Evolutionary conservation across 2,113 vertebrate species (phyloP).

Genomic region (Corythoichthys intestinalis): DNA sequence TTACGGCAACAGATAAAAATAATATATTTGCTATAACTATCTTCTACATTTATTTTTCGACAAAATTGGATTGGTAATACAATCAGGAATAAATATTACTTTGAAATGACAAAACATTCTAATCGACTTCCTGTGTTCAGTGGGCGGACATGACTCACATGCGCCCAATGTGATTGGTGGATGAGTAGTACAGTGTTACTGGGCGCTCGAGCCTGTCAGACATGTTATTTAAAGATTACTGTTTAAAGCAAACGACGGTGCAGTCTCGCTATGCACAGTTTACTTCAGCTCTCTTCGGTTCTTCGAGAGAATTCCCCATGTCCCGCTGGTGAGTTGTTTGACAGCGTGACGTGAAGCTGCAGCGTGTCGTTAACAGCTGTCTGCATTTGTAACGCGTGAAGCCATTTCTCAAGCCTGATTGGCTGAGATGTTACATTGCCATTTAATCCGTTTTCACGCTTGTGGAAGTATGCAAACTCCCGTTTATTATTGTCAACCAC

Average conservation of each 20-base stretch:
- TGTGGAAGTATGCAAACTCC: neutral
- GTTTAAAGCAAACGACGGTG: neutral
- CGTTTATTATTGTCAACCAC: neutral
- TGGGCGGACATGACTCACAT: slow-evolving; percentile 30
- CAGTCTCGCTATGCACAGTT: neutral
- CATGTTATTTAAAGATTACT: slow-evolving; percentile 16
- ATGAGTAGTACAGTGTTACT: slow-evolving; percentile 6
- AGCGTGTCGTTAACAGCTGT: neutral
- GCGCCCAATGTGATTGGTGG: slow-evolving; percentile 33
- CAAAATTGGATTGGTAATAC: neutral
- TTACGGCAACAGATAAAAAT: neutral
- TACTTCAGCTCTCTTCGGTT: neutral
- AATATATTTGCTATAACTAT: neutral
- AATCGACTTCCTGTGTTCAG: neutral
- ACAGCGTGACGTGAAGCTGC: neutral
- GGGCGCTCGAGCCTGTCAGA: slow-evolving; percentile 24
- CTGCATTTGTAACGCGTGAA: neutral
- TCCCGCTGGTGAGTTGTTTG: slow-evolving; percentile 39
- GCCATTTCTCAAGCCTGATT: slow-evolving; percentile 5
- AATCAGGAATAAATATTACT: neutral
- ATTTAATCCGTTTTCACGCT: neutral
- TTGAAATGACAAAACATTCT: neutral
- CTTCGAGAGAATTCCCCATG: neutral
- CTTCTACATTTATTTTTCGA: neutral
- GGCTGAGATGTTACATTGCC: neutral